Base-by-base conservation (phyloP, 2,888 invertebrate genomes). In the Microplitis manilae region DNA sequence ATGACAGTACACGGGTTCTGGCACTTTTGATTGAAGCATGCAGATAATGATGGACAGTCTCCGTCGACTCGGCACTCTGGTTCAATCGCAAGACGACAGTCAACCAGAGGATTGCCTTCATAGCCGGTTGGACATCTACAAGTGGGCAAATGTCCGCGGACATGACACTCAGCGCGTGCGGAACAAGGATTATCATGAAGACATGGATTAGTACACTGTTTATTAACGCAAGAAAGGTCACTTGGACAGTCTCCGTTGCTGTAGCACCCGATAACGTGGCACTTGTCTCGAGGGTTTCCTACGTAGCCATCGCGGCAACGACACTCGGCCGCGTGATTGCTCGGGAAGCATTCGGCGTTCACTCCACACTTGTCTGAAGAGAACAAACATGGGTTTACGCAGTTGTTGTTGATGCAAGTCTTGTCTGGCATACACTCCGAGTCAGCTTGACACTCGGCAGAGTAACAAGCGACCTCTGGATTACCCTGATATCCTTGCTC, bases 211-310 rank as follows among this genome's bases (percentile, higher is more conserved):
- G 96, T 93, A 89, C 97, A 97, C 86, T 96, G 95, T 79, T 94
- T 94, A 84, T 96, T 96, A 83, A 94, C 93, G 88, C 97, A 97
- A 85, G 95, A 94, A 87, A 95, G 94, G 86, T 97, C 96, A 68
- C 92, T 91, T 8, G 97, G 96, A 88, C 97, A 97, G 86, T 97
- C 97, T 81, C 95, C 95, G 88, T 96, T 96, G 65, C 95, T 94
- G 85, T 94, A 92, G 87, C 97, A 97, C 79, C 96, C 97, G 79
- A 96, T 94, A 69, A 96, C 93, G 81, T 92, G 92, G 87, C 96
- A 96, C 79, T 94, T 92, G 67, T 93, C 93, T 82, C 93, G 93
- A 1, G 96, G 94, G 89, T 96, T 94, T 75, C 96, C 95, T 92
- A 86, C 81, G 86, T 94, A 96, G 72, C 97, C 97, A 80, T 94